Percentiles rank a stretch among this genome's conserved stretches.
Evolutionary conservation across 2,888 invertebrate genomes (phyloP).

Genomic region (Callimorpha dominula): DNA sequence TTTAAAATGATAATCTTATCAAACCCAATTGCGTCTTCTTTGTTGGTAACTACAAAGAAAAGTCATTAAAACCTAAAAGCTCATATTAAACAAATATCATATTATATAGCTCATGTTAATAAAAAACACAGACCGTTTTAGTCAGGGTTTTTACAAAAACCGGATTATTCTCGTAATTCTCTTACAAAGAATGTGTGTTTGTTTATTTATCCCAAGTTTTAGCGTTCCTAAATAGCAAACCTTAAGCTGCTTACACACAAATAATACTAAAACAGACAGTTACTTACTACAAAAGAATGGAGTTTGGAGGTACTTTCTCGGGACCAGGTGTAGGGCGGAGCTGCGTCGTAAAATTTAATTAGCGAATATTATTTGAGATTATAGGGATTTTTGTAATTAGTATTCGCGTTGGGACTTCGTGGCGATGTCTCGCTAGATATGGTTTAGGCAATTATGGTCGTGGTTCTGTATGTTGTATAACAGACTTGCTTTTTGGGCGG

Average conservation of each 20-base stretch:
- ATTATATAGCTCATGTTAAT: too few species aligned
- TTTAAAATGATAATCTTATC: conserved; percentile 24
- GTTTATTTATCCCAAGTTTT: conserved; percentile 38
- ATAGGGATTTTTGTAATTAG: conserved; percentile 79
- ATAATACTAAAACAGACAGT: conserved; percentile 57
- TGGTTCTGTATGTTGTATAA: conserved; percentile 19
- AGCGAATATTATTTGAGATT: conserved; percentile 76
- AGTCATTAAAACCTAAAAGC: conserved; percentile 27
- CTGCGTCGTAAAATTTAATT: conserved; percentile 74
- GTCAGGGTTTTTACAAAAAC: conserved; percentile 22
- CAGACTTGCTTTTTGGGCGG: too few species aligned
- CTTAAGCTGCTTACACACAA: conserved; percentile 45
- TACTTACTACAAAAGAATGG: conserved; percentile 52
- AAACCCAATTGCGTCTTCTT: conserved; percentile 19
- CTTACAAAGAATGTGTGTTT: conserved; percentile 37
- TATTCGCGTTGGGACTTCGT: conserved; percentile 32
- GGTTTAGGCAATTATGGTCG: conserved; percentile 12
- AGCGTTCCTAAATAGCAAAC: conserved; percentile 23
- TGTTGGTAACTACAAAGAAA: conserved; percentile 31
- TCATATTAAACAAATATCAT: conserved; percentile 13
- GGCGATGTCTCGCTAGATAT: conserved; percentile 26
- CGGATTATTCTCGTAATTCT: conserved; percentile 25
- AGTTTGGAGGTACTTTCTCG: conserved; percentile 52
- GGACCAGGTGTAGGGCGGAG: conserved; percentile 68
- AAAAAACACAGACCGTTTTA: conserved; percentile 9